phyloP scores from a whole-genome alignment of 2,888 invertebrate genomes.

The Papilio protenor region DNA sequence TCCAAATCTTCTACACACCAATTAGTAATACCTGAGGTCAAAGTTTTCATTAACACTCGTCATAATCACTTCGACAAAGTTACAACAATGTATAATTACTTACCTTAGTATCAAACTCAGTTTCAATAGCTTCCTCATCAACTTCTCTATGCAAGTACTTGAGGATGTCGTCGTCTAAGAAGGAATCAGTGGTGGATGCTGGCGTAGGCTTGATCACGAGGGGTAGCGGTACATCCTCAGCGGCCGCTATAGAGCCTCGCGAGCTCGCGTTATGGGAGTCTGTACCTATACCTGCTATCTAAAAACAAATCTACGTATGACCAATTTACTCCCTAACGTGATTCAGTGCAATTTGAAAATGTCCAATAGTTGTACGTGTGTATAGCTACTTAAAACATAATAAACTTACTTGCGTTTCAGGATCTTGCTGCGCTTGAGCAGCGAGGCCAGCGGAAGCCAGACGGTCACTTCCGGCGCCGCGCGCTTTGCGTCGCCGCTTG shows the following conservation, averaged over 20 bases:
- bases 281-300: constrained; percentile 85
- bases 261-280: constrained; percentile 89
- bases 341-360: too few species aligned
- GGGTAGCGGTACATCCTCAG: constrained; percentile 65
- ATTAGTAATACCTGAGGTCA: too few species aligned
- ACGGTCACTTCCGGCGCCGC: constrained; percentile 76
- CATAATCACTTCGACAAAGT: too few species aligned
- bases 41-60: too few species aligned
- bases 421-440: constrained; percentile 84
- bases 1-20: too few species aligned
- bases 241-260: constrained; percentile 85
- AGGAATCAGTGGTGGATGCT: constrained; percentile 69
- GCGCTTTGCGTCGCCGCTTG: constrained; percentile 84
- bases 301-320: constrained; percentile 8
- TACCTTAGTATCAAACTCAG: constrained; percentile 88
- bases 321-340: too few species aligned
- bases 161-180: constrained; percentile 86
- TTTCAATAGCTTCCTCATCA: constrained; percentile 87
- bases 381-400: background rate
- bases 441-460: constrained; percentile 79
- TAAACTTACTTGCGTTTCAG: constrained; percentile 86
- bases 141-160: constrained; percentile 87
- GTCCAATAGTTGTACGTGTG: too few species aligned
- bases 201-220: constrained; percentile 61
- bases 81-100: background rate